phyloP scores from a whole-genome alignment of 2,888 invertebrate genomes.

The Tetheella fluctuosa region DNA sequence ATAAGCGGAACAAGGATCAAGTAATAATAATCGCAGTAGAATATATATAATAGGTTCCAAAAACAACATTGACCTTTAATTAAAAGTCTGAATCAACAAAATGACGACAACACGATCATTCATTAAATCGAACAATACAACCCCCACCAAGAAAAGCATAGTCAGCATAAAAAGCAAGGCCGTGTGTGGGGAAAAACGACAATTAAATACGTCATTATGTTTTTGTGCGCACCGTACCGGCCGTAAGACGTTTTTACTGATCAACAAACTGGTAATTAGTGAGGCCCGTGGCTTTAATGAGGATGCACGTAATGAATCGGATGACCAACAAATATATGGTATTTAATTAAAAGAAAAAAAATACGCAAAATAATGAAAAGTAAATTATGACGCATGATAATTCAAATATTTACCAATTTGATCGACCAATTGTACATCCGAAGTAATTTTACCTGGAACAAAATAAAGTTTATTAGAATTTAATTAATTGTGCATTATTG shows the following conservation, averaged over 20 bases:
- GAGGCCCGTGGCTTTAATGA: not conserved
- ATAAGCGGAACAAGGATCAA: conserved; percentile 1
- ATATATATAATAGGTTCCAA: too few relatives aligned
- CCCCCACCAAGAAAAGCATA: conserved; percentile 24
- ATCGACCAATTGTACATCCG: too few relatives aligned
- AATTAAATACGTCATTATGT: conserved; percentile 53
- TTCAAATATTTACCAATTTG: too few relatives aligned
- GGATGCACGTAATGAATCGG: not conserved
- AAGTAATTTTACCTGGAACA: not conserved
- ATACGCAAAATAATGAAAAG: too few relatives aligned
- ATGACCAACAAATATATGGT: not conserved
- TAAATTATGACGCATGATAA: too few relatives aligned
- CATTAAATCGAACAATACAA: conserved; percentile 23
- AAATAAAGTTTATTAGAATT: not conserved
- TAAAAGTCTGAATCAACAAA: not conserved
- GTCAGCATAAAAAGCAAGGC: conserved; percentile 44
- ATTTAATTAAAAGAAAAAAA: too few relatives aligned
- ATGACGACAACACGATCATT: conserved; percentile 14
- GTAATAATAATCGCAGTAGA: too few relatives aligned
- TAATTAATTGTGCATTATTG: not conserved
- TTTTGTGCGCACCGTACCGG: conserved; percentile 44
- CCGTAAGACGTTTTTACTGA: conserved; percentile 22
- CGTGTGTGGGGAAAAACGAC: conserved; percentile 45
- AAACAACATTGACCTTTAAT: not conserved
- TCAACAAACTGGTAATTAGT: conserved; percentile 10